Conservation (phyloP, 2,113 vertebrate genomes). For the Nettapus auritus region DNA sequence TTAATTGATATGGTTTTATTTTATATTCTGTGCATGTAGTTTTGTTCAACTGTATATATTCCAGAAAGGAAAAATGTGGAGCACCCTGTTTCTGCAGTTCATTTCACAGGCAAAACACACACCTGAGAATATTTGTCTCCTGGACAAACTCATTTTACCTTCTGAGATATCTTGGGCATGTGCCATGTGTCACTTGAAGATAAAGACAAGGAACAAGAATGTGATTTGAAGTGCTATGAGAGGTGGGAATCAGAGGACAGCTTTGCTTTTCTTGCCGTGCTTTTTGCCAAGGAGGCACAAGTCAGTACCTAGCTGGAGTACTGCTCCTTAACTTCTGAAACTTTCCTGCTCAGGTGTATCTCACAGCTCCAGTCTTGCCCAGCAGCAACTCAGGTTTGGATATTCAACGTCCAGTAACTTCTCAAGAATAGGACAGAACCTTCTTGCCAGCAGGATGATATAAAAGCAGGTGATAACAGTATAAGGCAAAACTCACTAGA, state of each 20-base stretch:
- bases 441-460: not conserved
- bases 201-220: not conserved
- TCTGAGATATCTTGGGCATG: not conserved
- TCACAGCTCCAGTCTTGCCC: not conserved
- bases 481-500: not conserved
- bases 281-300: not conserved
- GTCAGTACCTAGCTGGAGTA: not conserved
- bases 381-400: not conserved
- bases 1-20: not conserved
- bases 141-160: not conserved
- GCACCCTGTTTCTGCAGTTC: not conserved
- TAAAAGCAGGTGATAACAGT: not conserved
- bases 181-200: not conserved
- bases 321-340: not conserved
- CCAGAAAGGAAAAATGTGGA: not conserved
- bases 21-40: not conserved
- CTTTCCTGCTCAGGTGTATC: not conserved
- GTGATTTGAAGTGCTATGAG: not conserved
- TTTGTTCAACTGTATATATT: not conserved
- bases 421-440: not conserved
- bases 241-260: not conserved
- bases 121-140: not conserved
- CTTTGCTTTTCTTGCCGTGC: not conserved
- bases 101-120: not conserved
- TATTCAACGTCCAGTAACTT: not conserved